Percentiles rank a stretch among this genome's conserved stretches.
Evolutionary conservation across 2,113 vertebrate genomes (phyloP).

Genomic region (Taxidea taxus): DNA sequence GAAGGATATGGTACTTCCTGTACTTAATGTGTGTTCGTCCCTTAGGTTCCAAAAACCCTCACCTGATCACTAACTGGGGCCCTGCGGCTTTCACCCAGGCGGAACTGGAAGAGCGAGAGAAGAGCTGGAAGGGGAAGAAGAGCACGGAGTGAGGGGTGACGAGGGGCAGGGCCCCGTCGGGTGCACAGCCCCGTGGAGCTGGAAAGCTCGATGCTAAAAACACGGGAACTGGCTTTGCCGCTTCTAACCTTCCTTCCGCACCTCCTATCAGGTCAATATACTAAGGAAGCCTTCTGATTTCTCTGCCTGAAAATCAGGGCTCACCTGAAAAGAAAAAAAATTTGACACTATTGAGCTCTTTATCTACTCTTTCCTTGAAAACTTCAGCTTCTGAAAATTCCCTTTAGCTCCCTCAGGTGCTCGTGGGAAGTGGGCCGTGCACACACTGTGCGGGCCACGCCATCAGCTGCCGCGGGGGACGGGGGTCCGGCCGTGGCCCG

Average conservation of each 20-base stretch:
- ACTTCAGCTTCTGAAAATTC: conserved; percentile 24
- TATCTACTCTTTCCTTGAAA: background rate
- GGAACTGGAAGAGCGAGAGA: conserved; percentile 91
- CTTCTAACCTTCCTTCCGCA: background rate
- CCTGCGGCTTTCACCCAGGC: conserved; percentile 92
- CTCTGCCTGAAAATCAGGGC: background rate
- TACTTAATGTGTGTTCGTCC: conserved; percentile 34
- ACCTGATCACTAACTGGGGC: conserved; percentile 95
- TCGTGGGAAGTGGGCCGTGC: rapidly evolving
- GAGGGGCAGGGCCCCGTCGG: rapidly evolving
- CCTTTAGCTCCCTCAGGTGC: background rate
- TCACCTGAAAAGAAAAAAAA: background rate
- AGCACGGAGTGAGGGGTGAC: conserved; percentile 72
- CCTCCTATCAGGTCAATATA: background rate
- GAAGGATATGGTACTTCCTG: background rate
- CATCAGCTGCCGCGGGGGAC: rapidly evolving
- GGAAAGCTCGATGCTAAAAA: background rate
- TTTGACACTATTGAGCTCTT: background rate
- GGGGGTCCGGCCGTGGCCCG: rapidly evolving
- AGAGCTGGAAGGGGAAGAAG: conserved; percentile 93
- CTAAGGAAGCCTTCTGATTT: background rate
- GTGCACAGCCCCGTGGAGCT: rapidly evolving
- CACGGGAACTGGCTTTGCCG: conserved; percentile 27
- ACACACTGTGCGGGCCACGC: rapidly evolving
- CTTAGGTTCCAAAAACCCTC: conserved; percentile 90